A percentile compares a stretch with the other conserved stretches of the same genome.
These are phyloP conservation scores for Nycticryphes semicollaris DNA, from an alignment of 2,113 vertebrate genomes.

Conservation along the genomic window DNA sequence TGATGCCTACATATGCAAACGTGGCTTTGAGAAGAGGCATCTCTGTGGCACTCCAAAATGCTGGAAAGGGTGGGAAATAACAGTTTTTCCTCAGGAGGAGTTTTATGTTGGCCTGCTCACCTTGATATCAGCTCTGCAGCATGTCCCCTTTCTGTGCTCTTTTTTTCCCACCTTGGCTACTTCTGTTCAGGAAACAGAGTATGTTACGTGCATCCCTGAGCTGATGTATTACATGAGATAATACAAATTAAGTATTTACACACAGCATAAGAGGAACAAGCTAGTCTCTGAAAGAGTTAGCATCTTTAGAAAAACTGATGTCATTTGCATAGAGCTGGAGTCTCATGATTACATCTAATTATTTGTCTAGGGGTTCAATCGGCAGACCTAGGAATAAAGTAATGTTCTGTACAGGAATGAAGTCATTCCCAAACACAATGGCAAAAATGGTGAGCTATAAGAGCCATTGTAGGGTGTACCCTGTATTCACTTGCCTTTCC, in stretches of 20 bases:
- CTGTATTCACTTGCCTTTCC: neutral
- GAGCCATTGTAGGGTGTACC: neutral
- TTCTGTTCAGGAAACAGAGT: neutral
- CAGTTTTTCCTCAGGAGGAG: neutral
- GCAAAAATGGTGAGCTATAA: neutral
- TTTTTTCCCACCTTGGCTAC: neutral
- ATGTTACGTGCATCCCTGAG: neutral
- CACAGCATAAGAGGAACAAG: neutral
- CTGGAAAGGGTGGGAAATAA: neutral
- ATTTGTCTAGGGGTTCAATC: neutral
- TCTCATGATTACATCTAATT: neutral
- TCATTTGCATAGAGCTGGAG: neutral
- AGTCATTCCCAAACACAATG: neutral
- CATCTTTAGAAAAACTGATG: neutral
- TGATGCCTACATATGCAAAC: neutral
- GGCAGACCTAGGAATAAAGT: neutral
- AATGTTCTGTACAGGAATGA: neutral
- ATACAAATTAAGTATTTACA: neutral
- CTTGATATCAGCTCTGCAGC: neutral
- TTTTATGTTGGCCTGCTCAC: neutral
- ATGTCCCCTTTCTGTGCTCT: neutral
- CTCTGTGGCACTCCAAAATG: neutral
- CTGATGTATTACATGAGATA: neutral
- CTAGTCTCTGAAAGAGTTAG: neutral
- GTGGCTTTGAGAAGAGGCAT: neutral